Conservation (phyloP, 2,888 invertebrate genomes). For the Villa cingulata region DNA sequence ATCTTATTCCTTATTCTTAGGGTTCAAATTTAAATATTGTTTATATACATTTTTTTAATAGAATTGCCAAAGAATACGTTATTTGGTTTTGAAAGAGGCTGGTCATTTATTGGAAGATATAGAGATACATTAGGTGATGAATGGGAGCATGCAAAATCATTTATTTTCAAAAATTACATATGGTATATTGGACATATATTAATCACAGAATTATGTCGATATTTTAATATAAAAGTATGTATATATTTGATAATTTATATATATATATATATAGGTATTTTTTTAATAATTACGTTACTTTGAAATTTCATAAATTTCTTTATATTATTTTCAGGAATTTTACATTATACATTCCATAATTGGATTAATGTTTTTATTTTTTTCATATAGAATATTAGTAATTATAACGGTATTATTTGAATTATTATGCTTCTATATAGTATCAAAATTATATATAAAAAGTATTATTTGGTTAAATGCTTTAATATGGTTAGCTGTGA, state of each 20-base stretch:
- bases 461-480: constrained; percentile 1
- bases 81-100: constrained; percentile 24
- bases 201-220: constrained; percentile 15
- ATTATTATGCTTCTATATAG: constrained; percentile 23
- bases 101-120: constrained; percentile 23
- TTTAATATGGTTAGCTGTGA: constrained; percentile 11
- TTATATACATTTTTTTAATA: background rate
- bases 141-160: constrained; percentile 27
- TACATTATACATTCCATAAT: constrained; percentile 18
- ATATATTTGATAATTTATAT: too few species aligned
- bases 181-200: constrained; percentile 28
- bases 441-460: constrained; percentile 11
- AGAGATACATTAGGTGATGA: constrained; percentile 32
- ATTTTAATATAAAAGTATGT: constrained; percentile 8
- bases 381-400: constrained; percentile 19
- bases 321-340: constrained; percentile 9
- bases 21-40: background rate
- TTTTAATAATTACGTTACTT: background rate
- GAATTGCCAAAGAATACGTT: constrained; percentile 19
- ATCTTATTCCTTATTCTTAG: background rate
- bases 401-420: constrained; percentile 17
- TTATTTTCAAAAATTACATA: constrained; percentile 22
- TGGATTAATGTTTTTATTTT: constrained; percentile 20
- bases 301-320: constrained; percentile 4
- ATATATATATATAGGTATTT: too few species aligned